Evolutionary conservation across 2,888 invertebrate genomes (phyloP).

Genomic region (Drosophila mimica): DNA sequence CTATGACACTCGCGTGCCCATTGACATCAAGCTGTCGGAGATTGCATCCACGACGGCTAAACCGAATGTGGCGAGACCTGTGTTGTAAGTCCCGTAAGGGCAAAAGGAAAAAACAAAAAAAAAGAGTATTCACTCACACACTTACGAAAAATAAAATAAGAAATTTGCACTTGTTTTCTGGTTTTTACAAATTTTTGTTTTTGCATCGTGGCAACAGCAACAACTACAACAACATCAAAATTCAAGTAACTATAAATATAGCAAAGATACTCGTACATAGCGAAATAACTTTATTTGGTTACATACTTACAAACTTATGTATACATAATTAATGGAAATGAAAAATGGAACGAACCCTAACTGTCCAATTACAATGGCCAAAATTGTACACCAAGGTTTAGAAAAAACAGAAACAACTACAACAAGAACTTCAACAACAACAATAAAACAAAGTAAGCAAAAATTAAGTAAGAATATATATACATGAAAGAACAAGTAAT

Average conservation of each 20-base stretch:
- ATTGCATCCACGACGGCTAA: constrained; percentile 95
- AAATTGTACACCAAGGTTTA: constrained; percentile 68
- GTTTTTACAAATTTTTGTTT: constrained; percentile 38
- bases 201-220: constrained; percentile 36
- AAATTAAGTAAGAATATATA: not conserved
- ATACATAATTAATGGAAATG: constrained; percentile 20
- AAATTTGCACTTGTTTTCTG: constrained; percentile 56
- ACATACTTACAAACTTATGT: constrained; percentile 36
- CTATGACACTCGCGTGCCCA: constrained; percentile 95
- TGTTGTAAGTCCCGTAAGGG: constrained; percentile 81
- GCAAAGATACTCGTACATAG: constrained; percentile 20
- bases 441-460: constrained; percentile 2
- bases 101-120: constrained; percentile 2
- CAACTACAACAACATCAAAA: constrained; percentile 36
- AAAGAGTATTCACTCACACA: constrained; percentile 18
- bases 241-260: constrained; percentile 55
- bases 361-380: constrained; percentile 50
- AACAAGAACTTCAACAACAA: constrained; percentile 8
- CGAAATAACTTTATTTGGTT: constrained; percentile 56
- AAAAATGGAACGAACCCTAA: constrained; percentile 26
- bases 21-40: constrained; percentile 94
- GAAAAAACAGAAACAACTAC: constrained; percentile 24
- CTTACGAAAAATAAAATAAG: constrained; percentile 44
- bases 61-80: constrained; percentile 87
- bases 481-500: not conserved